Percentiles rank a stretch among this genome's conserved stretches.
phyloP scores from a whole-genome alignment of 2,888 invertebrate species.

The Cetonia aurata region DNA sequence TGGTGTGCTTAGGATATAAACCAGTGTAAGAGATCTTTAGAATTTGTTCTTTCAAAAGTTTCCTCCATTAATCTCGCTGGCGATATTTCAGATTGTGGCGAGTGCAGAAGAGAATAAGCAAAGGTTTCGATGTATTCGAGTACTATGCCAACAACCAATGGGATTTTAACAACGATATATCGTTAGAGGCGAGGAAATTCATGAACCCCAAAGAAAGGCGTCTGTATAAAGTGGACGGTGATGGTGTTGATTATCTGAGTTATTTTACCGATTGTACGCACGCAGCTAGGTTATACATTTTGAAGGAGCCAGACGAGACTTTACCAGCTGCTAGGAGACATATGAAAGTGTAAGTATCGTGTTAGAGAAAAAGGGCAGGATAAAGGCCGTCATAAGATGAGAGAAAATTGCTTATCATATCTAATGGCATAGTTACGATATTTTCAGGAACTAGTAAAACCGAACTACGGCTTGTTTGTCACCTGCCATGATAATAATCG shows the following conservation, averaged over 20 bases:
- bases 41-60: not conserved
- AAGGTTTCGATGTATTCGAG: constrained; percentile 90
- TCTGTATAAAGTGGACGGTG: constrained; percentile 78
- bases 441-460: too few species aligned
- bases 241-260: constrained; percentile 79
- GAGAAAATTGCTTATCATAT: too few species aligned
- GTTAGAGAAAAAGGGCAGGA: too few species aligned
- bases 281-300: constrained; percentile 82
- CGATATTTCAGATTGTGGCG: constrained; percentile 75
- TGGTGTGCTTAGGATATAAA: constrained; percentile 86
- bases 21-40: constrained; percentile 79
- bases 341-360: constrained; percentile 81
- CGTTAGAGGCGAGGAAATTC: constrained; percentile 70
- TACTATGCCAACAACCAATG: constrained; percentile 94
- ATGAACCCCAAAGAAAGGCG: constrained; percentile 76
- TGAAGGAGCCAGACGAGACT: constrained; percentile 86
- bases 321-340: constrained; percentile 84
- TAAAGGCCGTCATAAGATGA: not conserved
- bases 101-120: constrained; percentile 85
- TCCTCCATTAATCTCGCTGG: not conserved
- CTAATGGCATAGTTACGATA: too few species aligned
- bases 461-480: too few species aligned
- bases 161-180: constrained; percentile 84
- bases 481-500: too few species aligned
- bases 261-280: constrained; percentile 88